phyloP scores from a whole-genome alignment of 1,140 invertebrate species.

The Hypsibius dujardini region DNA sequence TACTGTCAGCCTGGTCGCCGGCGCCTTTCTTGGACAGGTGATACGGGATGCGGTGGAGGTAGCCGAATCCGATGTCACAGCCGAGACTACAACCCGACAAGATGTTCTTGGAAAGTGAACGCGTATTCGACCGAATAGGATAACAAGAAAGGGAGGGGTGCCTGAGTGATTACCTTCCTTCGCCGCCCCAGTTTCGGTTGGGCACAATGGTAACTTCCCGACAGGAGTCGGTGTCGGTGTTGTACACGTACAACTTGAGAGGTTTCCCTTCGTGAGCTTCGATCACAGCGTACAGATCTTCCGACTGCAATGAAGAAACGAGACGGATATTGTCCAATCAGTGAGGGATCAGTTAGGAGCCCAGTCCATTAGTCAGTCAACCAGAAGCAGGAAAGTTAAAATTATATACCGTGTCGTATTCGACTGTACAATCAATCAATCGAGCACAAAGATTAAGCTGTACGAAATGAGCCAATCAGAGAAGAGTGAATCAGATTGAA shows the following conservation, averaged over 20 bases:
- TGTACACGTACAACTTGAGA: constrained; percentile 97
- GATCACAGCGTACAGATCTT: constrained; percentile 91
- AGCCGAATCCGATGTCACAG: constrained; percentile 97
- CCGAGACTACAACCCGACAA: constrained; percentile 50
- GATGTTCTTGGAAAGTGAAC: background rate
- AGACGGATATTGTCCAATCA: too few species aligned
- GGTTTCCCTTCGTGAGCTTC: constrained; percentile 83
- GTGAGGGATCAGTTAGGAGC: constrained; percentile 5
- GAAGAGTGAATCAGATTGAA: too few species aligned
- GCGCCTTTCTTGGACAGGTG: background rate
- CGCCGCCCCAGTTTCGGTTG: constrained; percentile 79
- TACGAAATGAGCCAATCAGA: too few species aligned
- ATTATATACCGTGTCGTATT: too few species aligned
- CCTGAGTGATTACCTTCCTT: constrained; percentile 50
- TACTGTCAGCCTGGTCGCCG: background rate
- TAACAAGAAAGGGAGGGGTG: background rate
- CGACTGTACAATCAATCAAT: too few species aligned
- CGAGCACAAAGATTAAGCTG: too few species aligned
- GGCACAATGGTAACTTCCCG: constrained; percentile 65
- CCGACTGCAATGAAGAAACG: constrained; percentile 45
- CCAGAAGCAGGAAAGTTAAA: too few species aligned
- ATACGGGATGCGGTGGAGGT: constrained; percentile 91
- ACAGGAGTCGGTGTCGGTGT: constrained; percentile 74
- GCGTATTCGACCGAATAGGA: background rate
- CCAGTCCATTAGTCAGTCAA: constrained; percentile 9